Percentiles rank a stretch among this genome's conserved stretches.
These are phyloP conservation scores for Tragelaphus strepsiceros DNA, from an alignment of 2,113 vertebrate species.

Conservation along the genomic window DNA sequence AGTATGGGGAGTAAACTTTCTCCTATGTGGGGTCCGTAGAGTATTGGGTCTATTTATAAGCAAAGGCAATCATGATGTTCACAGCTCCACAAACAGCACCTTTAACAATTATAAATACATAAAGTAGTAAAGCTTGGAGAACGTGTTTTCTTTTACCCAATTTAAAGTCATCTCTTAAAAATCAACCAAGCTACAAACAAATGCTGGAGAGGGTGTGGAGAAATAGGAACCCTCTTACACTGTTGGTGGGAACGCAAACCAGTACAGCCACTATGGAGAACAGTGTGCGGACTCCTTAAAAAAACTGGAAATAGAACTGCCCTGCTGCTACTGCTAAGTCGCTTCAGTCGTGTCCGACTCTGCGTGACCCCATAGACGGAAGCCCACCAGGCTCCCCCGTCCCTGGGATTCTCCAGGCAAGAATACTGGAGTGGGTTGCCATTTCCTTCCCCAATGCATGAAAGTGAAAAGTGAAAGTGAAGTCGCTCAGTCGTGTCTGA, in stretches of 20 bases:
- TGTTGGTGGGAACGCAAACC: background rate
- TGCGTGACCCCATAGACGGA: no score
- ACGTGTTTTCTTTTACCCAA: background rate
- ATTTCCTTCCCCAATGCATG: no score
- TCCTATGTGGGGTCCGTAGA: background rate
- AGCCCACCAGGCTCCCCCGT: no score
- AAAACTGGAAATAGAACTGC: background rate
- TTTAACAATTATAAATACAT: background rate
- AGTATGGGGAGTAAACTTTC: background rate
- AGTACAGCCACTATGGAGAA: background rate
- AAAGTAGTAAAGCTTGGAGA: background rate
- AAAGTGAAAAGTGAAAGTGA: no score
- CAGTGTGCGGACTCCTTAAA: background rate
- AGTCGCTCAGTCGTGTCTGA: no score
- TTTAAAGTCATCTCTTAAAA: background rate
- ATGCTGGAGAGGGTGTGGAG: background rate
- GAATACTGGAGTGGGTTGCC: no score
- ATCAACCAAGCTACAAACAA: background rate
- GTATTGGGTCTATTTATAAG: background rate
- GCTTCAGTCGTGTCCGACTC: no score
- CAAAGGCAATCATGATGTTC: background rate
- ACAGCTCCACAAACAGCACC: background rate
- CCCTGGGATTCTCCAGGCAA: no score
- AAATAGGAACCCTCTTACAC: background rate
- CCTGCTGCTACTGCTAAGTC: no score